A percentile compares a stretch with the other conserved stretches of the same genome.
Evolutionary conservation across 2,797 vertebrate species (phyloP).

Genomic region (Thamnophis elegans): DNA sequence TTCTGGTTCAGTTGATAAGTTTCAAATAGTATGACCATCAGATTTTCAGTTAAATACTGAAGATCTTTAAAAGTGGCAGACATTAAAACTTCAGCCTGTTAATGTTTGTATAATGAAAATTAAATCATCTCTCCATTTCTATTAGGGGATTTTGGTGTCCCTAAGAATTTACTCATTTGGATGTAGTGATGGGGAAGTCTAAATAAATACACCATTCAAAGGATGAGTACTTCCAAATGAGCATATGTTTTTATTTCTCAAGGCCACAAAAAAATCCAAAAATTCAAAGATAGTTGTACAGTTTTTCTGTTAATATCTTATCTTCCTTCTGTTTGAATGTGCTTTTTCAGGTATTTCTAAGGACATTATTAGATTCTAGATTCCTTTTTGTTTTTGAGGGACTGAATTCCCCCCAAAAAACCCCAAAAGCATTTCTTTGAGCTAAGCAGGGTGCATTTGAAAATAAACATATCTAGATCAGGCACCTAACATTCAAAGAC

Average conservation of each 20-base stretch:
- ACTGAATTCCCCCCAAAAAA: background rate
- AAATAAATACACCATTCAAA: background rate
- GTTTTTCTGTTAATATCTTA: background rate
- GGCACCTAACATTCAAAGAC: constrained; percentile 1
- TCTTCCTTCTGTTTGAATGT: constrained; percentile 21
- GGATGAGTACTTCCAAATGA: background rate
- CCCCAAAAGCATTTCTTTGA: background rate
- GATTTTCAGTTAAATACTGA: constrained; percentile 7
- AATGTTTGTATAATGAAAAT: constrained; percentile 4
- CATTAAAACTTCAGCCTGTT: constrained; percentile 1
- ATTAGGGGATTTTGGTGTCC: background rate
- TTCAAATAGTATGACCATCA: background rate
- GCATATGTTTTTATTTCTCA: background rate
- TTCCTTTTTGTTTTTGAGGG: background rate
- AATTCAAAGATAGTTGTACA: background rate
- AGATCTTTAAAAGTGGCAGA: background rate
- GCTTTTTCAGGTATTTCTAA: fast-evolving
- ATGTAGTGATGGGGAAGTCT: background rate
- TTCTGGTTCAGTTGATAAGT: background rate
- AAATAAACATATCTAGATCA: background rate
- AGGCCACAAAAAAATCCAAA: background rate
- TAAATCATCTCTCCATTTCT: background rate
- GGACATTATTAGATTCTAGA: background rate
- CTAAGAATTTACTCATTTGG: background rate
- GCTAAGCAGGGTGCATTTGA: background rate